These are phyloP conservation scores for Salvator merianae DNA, from an alignment of 2,113 vertebrate genomes.

Conservation along the genomic window DNA sequence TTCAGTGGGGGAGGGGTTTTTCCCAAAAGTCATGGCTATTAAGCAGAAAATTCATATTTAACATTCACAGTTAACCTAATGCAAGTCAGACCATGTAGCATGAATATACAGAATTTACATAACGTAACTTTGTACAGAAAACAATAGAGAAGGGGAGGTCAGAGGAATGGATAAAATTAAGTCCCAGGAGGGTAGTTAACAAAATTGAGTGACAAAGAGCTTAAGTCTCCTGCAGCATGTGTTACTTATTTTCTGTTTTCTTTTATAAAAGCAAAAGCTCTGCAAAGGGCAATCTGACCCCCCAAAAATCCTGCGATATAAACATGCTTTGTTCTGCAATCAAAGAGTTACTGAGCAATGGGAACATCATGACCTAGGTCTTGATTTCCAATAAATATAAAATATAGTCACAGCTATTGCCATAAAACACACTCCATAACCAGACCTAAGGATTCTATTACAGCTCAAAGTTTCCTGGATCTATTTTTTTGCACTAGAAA, in stretches of 20 bases:
- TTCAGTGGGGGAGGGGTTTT: too few relatives aligned
- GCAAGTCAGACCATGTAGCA: not conserved
- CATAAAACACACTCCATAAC: not conserved
- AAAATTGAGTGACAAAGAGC: not conserved
- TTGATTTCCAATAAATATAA: not conserved
- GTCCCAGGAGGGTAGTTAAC: not conserved
- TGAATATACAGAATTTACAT: not conserved
- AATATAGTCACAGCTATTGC: not conserved
- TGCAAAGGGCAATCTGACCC: not conserved
- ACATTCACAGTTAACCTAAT: not conserved
- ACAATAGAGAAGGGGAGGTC: too few relatives aligned
- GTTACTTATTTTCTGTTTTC: not conserved
- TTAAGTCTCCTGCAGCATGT: not conserved
- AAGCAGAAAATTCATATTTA: not conserved
- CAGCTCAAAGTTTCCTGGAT: not conserved
- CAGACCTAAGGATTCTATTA: not conserved
- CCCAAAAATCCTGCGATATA: not conserved
- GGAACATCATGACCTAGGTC: not conserved
- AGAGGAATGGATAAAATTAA: too few relatives aligned
- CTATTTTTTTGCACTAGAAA: not conserved
- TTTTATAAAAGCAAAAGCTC: not conserved
- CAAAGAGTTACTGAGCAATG: not conserved
- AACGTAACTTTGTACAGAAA: not conserved
- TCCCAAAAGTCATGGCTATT: not conserved
- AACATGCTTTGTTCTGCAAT: not conserved